A percentile compares a stretch with the other conserved stretches of the same genome.
Conservation (phyloP, 2,797 vertebrate species). For the Salmo trutta region DNA sequence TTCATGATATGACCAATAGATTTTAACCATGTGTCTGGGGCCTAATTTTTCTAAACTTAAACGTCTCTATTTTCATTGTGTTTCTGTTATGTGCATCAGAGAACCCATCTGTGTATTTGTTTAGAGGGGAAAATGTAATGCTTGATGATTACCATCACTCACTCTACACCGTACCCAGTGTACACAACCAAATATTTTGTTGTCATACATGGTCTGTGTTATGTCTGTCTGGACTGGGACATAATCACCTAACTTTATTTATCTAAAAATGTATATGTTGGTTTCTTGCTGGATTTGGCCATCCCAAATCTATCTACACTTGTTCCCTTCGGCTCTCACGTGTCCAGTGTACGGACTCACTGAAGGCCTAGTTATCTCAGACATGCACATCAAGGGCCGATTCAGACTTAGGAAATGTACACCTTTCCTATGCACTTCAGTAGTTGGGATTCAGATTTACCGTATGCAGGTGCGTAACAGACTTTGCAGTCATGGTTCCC, state of each 20-base stretch:
- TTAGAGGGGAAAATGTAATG: neutral
- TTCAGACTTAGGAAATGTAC: too few relatives aligned
- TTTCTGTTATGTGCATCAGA: neutral
- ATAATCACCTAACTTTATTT: neutral
- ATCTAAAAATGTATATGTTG: neutral
- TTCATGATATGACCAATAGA: neutral
- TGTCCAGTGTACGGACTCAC: neutral
- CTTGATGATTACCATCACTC: neutral
- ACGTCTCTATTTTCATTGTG: neutral
- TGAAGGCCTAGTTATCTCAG: neutral
- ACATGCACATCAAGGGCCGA: neutral
- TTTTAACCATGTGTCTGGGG: neutral
- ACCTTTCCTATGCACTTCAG: too few relatives aligned
- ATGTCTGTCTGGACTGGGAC: constrained; percentile 18
- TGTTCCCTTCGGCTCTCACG: neutral
- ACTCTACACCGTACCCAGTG: neutral
- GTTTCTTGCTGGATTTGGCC: constrained; percentile 35
- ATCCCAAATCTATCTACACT: constrained; percentile 13
- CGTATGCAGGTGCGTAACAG: too few relatives aligned
- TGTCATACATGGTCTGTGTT: neutral
- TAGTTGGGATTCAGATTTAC: too few relatives aligned
- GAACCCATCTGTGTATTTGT: neutral
- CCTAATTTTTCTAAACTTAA: neutral
- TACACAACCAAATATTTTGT: neutral
- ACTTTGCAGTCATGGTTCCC: too few relatives aligned